Conservation (phyloP, 2,797 vertebrate genomes). For the Lepidocolaptes lacrymiger region DNA sequence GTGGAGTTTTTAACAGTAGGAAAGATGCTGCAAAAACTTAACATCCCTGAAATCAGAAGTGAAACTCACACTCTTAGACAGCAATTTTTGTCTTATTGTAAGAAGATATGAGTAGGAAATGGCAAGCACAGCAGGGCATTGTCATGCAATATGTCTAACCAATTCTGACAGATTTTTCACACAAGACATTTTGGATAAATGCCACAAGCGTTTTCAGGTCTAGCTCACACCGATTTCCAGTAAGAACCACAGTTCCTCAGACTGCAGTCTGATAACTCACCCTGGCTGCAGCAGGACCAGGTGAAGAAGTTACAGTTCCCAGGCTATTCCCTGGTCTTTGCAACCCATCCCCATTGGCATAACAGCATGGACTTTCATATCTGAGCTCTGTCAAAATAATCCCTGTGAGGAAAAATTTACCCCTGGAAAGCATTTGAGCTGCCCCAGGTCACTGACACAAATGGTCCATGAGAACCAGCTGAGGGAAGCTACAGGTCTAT, state of each 20-base stretch:
- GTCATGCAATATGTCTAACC: not conserved
- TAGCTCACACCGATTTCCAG: not conserved
- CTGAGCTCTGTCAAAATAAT: not conserved
- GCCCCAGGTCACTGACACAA: not conserved
- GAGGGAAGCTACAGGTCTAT: not conserved
- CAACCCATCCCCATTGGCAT: not conserved
- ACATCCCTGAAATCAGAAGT: not conserved
- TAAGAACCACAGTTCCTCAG: accelerated
- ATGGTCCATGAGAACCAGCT: not conserved
- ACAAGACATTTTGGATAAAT: not conserved
- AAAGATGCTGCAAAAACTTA: not conserved
- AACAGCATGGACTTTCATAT: not conserved
- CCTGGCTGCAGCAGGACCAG: not conserved
- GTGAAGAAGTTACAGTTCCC: not conserved
- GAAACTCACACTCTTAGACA: not conserved
- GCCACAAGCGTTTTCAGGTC: not conserved
- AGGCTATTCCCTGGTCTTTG: not conserved
- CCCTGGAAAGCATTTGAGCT: not conserved
- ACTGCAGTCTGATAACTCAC: not conserved
- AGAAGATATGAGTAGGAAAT: not conserved
- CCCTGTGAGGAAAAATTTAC: not conserved
- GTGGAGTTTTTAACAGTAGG: not conserved
- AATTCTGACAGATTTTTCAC: not conserved
- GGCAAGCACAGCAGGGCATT: not conserved
- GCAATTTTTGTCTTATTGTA: not conserved